Conservation (phyloP, 2,888 invertebrate species). For the Volucella bombylans region DNA sequence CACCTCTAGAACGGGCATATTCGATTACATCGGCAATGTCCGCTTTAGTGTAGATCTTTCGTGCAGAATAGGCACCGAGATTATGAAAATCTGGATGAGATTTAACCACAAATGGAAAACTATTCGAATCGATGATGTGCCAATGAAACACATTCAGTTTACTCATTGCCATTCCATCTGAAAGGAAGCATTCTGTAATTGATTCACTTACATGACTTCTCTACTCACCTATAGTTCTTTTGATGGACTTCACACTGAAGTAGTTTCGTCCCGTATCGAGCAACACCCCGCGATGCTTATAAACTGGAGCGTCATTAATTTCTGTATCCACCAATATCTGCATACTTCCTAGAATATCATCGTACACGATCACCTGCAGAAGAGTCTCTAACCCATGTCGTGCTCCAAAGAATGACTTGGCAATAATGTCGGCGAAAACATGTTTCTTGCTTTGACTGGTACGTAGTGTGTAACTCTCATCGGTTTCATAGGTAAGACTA, state of each 20-base stretch:
- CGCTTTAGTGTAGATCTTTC: constrained; percentile 85
- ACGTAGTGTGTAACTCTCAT: constrained; percentile 82
- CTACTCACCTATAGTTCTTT: constrained; percentile 86
- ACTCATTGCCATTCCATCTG: constrained; percentile 91
- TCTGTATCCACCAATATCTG: constrained; percentile 85
- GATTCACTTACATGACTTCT: too few species aligned
- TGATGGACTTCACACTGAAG: constrained; percentile 86
- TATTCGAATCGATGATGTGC: constrained; percentile 94
- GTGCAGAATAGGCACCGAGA: constrained; percentile 89
- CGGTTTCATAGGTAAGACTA: constrained; percentile 81
- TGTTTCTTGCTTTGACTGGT: constrained; percentile 78
- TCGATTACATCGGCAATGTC: constrained; percentile 84
- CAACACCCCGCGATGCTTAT: constrained; percentile 91
- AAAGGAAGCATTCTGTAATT: constrained; percentile 11
- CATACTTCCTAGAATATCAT: constrained; percentile 75
- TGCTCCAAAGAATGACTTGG: constrained; percentile 84
- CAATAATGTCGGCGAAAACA: constrained; percentile 82
- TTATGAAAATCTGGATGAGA: constrained; percentile 86
- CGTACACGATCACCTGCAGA: constrained; percentile 75
- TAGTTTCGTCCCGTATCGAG: constrained; percentile 94
- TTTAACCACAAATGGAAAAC: constrained; percentile 91
- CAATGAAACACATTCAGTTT: constrained; percentile 96
- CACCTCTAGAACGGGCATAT: constrained; percentile 87
- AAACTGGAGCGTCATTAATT: constrained; percentile 90
- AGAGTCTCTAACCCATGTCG: constrained; percentile 85